Base-by-base conservation (phyloP, 2,113 vertebrate genomes). In the Serilophus lunatus region DNA sequence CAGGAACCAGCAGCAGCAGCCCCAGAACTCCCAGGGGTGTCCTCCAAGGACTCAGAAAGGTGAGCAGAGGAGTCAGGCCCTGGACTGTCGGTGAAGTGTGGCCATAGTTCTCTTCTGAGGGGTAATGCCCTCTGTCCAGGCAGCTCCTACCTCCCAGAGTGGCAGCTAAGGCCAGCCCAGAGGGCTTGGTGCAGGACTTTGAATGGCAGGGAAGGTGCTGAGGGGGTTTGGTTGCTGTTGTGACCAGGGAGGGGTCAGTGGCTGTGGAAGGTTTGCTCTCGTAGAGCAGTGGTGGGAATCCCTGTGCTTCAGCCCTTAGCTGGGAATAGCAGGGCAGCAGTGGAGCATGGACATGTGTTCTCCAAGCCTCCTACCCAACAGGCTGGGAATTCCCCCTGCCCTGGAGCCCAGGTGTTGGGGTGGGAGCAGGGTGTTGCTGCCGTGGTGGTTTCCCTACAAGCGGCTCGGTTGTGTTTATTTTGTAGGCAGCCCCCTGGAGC, bases 401-500 rank as follows among this genome's bases (percentile, higher is more conserved):
- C 0, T 4, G 6, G 59, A 0, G 64, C 64, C 16, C 7, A 14
- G 10, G 17, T 31, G n/a, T 4, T 33, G 57, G 53, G 84, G 36
- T 65, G 54, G 50, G 22, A 33, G 49, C 15, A 57, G 61, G 82
- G 42, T n/a, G n/a, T n/a, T n/a, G n/a, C 20, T 29, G 10, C 26
- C 15, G 42, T 11, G 28, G 49, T 24, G 10, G 54, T n/a, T 51
- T 16, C 51, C 36, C 83, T 68, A 4, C 80, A 70, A 65, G 4
- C 47, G 9, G 16, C 91, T 68, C 45, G 26, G 92, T 87, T 87
- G 23, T 87, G 71, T 97, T 92, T 97, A 42, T 85, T 93, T 97
- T 94, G 44, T 92, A 98, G 98, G 96, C 96, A 92, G 82, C 72
- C 94, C 17, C 72, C 42, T 5, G 96, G 90, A 88, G 47, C 94